Percentiles rank a stretch among this genome's conserved stretches.
Evolutionary conservation across 2,888 invertebrate species (phyloP).

Genomic region (Eupithecia pulchellata): DNA sequence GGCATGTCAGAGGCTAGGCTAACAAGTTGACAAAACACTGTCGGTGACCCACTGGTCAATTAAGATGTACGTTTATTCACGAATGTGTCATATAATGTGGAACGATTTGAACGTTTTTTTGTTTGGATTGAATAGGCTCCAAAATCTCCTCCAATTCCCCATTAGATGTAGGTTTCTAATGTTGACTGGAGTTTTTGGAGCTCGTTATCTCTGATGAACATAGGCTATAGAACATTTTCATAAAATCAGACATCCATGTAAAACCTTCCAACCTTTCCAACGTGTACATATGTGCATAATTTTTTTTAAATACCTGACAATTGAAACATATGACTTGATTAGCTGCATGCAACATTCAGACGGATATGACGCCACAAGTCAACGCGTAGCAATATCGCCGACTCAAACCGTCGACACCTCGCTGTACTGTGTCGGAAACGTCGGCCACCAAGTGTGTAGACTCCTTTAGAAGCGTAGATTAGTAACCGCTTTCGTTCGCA

Average conservation of each 20-base stretch:
- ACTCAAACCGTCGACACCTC: neutral
- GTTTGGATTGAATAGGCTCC: no score
- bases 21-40: neutral
- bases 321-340: neutral
- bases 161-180: no score
- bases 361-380: neutral
- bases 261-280: no score
- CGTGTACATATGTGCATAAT: no score
- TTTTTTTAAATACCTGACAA: no score
- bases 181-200: no score
- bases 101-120: no score
- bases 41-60: neutral
- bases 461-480: conserved; percentile 5
- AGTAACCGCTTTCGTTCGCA: conserved; percentile 29
- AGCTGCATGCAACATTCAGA: neutral
- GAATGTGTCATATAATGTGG: no score
- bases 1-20: neutral
- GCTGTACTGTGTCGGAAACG: neutral
- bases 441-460: neutral
- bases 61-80: neutral
- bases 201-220: no score
- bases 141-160: no score
- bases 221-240: no score
- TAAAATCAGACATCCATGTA: no score
- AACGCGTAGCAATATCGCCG: neutral